Percentiles rank a stretch among this genome's conserved stretches.
These are phyloP conservation scores for Lasioglossum morio DNA, from an alignment of 2,888 invertebrate species.

Conservation along the genomic window DNA sequence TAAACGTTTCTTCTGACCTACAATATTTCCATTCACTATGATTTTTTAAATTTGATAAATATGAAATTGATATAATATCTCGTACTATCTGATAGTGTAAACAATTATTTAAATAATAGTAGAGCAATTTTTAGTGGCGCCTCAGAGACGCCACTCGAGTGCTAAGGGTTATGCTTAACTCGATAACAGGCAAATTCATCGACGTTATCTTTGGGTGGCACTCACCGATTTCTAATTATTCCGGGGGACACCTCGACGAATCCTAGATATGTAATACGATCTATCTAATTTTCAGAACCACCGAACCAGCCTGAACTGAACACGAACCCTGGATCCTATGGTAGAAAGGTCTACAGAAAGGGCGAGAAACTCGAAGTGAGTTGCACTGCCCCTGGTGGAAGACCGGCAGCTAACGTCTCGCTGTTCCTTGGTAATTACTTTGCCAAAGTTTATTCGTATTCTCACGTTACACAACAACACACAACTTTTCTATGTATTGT, in stretches of 20 bases:
- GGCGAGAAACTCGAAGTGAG: conserved; percentile 88
- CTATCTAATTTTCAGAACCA: conserved; percentile 83
- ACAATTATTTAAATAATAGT: no score
- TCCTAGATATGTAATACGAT: background rate
- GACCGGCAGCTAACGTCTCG: conserved; percentile 91
- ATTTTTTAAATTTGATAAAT: no score
- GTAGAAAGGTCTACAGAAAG: conserved; percentile 86
- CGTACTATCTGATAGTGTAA: no score
- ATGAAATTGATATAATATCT: no score
- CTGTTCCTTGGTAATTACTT: conserved; percentile 88
- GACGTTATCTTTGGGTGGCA: background rate
- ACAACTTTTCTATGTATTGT: background rate
- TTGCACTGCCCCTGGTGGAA: conserved; percentile 89
- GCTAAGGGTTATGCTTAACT: no score
- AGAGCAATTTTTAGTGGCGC: no score
- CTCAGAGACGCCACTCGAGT: no score
- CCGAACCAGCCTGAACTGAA: conserved; percentile 85
- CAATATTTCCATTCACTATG: no score
- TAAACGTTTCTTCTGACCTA: no score
- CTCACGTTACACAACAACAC: background rate
- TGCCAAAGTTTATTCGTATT: background rate
- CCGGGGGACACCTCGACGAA: background rate
- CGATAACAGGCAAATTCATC: background rate
- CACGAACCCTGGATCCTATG: conserved; percentile 80
- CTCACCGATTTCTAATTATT: background rate